A percentile compares a stretch with the other conserved stretches of the same genome.
phyloP scores from a whole-genome alignment of 2,888 invertebrate genomes.

The Rotaria macrura region DNA sequence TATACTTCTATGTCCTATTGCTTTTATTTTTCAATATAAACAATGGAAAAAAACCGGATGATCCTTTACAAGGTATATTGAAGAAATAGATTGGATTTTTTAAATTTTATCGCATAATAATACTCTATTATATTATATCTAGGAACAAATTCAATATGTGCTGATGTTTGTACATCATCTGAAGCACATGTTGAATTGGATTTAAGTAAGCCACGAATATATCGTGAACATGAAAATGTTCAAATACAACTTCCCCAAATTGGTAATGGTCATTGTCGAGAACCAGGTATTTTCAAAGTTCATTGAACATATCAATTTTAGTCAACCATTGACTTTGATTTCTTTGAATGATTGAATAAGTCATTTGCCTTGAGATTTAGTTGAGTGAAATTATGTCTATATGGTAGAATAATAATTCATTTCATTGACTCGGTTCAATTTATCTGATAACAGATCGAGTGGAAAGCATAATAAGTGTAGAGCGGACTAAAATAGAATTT shows the following conservation, averaged over 20 bases:
- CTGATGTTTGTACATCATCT: not conserved
- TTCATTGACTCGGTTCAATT: too few species aligned
- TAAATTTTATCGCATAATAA: not conserved
- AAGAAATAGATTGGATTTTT: too few species aligned
- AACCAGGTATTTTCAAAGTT: not conserved
- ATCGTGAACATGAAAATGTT: not conserved
- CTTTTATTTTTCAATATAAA: not conserved
- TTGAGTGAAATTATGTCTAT: too few species aligned
- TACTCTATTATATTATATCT: not conserved
- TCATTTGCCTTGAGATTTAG: too few species aligned
- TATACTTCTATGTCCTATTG: not conserved
- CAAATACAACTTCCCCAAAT: not conserved
- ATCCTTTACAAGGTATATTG: not conserved
- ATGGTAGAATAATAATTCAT: too few species aligned
- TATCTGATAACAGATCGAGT: too few species aligned
- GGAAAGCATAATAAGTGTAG: too few species aligned
- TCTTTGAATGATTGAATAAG: not conserved
- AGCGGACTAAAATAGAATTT: too few species aligned
- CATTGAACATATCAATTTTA: not conserved
- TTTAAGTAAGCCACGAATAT: slow-evolving; percentile 4
- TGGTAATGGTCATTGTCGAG: not conserved
- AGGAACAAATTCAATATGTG: not conserved
- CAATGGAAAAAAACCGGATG: not conserved
- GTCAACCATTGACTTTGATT: not conserved
- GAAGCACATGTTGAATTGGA: slow-evolving; percentile 10